Conservation (phyloP, 2,797 vertebrate species). For the Anolis apletophallus region DNA sequence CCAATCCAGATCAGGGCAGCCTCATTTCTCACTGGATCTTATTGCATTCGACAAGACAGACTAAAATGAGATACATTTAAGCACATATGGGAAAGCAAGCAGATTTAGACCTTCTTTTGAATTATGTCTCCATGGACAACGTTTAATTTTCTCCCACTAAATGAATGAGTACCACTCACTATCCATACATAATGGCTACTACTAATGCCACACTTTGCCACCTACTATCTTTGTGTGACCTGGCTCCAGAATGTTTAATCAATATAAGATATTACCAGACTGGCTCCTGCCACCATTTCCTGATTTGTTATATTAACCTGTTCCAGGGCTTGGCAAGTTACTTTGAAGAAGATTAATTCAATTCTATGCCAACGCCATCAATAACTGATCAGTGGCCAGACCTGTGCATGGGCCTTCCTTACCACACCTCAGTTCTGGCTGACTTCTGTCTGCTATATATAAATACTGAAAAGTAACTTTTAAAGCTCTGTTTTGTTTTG, state of each 20-base stretch:
- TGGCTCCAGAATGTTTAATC: background rate
- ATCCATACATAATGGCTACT: background rate
- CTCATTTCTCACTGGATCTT: background rate
- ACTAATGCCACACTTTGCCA: background rate
- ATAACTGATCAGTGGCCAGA: background rate
- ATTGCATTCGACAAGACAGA: background rate
- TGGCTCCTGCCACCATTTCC: background rate
- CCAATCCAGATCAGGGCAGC: background rate
- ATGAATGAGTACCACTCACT: background rate
- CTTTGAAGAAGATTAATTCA: background rate
- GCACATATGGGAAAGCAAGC: background rate
- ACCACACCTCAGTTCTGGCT: background rate
- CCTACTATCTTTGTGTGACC: background rate
- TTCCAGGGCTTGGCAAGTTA: background rate
- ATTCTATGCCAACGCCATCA: background rate
- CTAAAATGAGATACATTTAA: background rate
- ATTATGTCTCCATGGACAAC: background rate
- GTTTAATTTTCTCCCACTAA: background rate
- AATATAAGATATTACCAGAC: background rate
- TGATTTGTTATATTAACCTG: background rate
- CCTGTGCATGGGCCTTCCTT: too few relatives aligned
- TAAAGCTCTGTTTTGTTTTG: background rate
- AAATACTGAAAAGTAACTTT: background rate
- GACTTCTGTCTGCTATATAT: background rate
- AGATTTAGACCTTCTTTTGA: background rate